A percentile compares a stretch with the other conserved stretches of the same genome.
Conservation (phyloP, 2,113 vertebrate species). For the Macrotis lagotis region DNA sequence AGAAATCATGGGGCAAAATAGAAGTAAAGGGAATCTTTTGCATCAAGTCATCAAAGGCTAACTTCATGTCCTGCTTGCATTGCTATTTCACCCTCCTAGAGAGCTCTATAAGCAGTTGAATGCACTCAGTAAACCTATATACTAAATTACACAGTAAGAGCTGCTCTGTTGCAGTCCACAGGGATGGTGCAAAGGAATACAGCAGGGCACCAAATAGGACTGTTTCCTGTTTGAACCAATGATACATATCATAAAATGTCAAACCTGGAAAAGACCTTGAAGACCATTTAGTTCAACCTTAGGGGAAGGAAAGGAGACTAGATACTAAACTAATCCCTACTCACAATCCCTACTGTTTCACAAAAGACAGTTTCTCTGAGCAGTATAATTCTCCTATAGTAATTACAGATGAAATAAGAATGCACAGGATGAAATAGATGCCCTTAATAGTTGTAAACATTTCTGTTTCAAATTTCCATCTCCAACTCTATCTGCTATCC, state of each 20-base stretch:
- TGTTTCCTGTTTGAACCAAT: background rate
- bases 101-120: slow-evolving; percentile 49
- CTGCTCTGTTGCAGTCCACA: background rate
- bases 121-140: slow-evolving; percentile 31
- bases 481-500: background rate
- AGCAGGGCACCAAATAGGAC: slow-evolving; percentile 19
- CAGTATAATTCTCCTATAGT: background rate
- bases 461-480: background rate
- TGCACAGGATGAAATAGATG: background rate
- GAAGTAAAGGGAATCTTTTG: slow-evolving; percentile 15
- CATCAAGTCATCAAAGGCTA: slow-evolving; percentile 56
- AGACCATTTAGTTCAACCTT: background rate
- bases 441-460: background rate
- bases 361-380: background rate
- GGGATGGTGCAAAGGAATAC: slow-evolving; percentile 16
- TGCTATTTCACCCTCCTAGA: slow-evolving; percentile 13
- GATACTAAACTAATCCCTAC: background rate
- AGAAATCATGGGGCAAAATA: background rate
- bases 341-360: background rate
- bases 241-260: background rate
- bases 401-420: background rate
- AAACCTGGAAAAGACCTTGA: background rate
- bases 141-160: slow-evolving; percentile 38
- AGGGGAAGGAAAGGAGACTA: background rate
- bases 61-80: slow-evolving; percentile 43